A percentile compares a stretch with the other conserved stretches of the same genome.
These are phyloP conservation scores for Drosophila equinoxialis DNA, from an alignment of 1,140 invertebrate species.

Conservation along the genomic window DNA sequence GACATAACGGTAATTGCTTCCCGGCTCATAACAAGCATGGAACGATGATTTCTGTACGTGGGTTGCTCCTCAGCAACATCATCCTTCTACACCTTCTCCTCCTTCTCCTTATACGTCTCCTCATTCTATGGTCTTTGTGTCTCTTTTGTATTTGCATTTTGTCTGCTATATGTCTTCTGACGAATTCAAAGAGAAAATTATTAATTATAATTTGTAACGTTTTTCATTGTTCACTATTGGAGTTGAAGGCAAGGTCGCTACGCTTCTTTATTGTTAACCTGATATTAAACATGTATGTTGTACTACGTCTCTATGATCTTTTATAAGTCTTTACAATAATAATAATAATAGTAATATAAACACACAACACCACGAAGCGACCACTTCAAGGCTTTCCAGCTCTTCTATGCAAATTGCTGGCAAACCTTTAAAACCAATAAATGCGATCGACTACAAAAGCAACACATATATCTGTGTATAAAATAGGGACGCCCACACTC, in stretches of 20 bases:
- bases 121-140: not conserved
- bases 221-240: constrained; percentile 30
- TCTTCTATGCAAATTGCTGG: constrained; percentile 66
- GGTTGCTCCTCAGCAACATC: constrained; percentile 20
- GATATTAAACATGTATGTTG: constrained; percentile 17
- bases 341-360: constrained; percentile 14
- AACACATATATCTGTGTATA: not conserved
- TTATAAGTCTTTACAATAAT: constrained; percentile 75
- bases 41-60: constrained; percentile 43
- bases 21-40: constrained; percentile 62
- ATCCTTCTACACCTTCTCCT: constrained; percentile 1
- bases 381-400: constrained; percentile 61
- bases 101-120: not conserved
- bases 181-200: constrained; percentile 70
- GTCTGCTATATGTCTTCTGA: constrained; percentile 16
- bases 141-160: not conserved
- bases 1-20: constrained; percentile 76
- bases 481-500: constrained; percentile 57
- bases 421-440: constrained; percentile 57
- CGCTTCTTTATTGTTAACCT: constrained; percentile 27
- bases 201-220: constrained; percentile 68
- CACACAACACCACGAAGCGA: constrained; percentile 41
- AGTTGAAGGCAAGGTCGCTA: constrained; percentile 63
- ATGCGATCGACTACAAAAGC: constrained; percentile 23
- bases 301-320: constrained; percentile 14